Percentiles rank a stretch among this genome's conserved stretches.
Evolutionary conservation across 2,113 vertebrate species (phyloP).

Genomic region (Dasyurus viverrinus): DNA sequence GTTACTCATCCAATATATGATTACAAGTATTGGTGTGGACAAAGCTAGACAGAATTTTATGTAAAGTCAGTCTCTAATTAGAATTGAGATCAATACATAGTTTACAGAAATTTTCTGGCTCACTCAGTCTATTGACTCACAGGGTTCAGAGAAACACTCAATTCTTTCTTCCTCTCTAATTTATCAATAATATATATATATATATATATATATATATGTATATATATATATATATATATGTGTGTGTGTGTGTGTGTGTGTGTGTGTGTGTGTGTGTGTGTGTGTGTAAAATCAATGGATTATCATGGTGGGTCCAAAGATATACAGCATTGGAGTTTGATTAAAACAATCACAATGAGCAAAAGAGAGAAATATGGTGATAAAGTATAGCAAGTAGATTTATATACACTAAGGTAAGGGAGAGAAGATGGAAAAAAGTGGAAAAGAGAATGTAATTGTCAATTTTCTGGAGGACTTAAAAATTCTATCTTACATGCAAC

Average conservation of each 20-base stretch:
- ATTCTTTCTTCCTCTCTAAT: constrained; percentile 5
- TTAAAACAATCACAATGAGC: constrained; percentile 11
- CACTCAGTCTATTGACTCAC: constrained; percentile 5
- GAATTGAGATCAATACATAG: neutral
- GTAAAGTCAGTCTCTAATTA: constrained; percentile 11
- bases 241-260: too few species aligned
- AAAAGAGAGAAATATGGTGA: constrained; percentile 28
- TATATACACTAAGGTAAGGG: neutral
- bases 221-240: too few species aligned
- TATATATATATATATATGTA: too few species aligned
- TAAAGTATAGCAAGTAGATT: constrained; percentile 15
- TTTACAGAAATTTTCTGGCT: constrained; percentile 26
- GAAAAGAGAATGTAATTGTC: neutral
- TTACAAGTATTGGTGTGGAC: neutral
- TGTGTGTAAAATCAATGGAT: constrained; percentile 10
- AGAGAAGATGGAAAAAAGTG: neutral
- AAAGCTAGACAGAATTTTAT: constrained; percentile 1
- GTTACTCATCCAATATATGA: constrained; percentile 19
- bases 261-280: too few species aligned
- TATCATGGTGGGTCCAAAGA: constrained; percentile 19
- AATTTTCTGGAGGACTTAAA: constrained; percentile 34
- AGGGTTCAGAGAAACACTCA: neutral
- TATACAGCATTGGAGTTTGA: neutral
- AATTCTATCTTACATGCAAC: constrained; percentile 11
- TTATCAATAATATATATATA: neutral